A percentile compares a stretch with the other conserved stretches of the same genome.
phyloP scores from a whole-genome alignment of 2,113 vertebrate genomes.

The Cyprinodon brontotheroides region DNA sequence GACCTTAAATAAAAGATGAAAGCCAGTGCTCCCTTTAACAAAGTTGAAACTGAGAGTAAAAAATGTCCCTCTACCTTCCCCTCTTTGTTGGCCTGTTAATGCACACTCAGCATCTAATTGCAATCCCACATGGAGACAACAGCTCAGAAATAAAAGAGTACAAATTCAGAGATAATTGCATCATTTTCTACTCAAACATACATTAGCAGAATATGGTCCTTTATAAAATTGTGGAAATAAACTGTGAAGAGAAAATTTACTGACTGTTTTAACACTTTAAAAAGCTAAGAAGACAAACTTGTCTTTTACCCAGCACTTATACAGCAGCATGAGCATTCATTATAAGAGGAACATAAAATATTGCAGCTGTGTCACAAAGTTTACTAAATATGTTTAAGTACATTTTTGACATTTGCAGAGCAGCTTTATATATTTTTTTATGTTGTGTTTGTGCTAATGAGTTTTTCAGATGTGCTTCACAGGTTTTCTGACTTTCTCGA shows the following conservation, averaged over 20 bases:
- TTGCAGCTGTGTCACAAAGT: background rate
- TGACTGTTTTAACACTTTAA: background rate
- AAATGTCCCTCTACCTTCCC: background rate
- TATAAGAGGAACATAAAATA: background rate
- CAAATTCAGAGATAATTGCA: background rate
- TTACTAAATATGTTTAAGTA: background rate
- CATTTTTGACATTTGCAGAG: background rate
- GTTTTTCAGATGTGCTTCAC: background rate
- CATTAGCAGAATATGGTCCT: background rate
- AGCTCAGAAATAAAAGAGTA: background rate
- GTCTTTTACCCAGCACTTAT: constrained; percentile 1
- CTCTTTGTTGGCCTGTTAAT: background rate
- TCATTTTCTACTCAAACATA: background rate
- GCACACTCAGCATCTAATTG: background rate
- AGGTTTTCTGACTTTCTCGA: background rate
- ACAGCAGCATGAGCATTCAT: background rate
- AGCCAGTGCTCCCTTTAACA: background rate
- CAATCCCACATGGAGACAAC: background rate
- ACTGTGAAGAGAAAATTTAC: constrained; percentile 9
- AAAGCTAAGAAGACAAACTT: background rate
- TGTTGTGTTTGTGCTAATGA: background rate
- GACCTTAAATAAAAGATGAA: constrained; percentile 3
- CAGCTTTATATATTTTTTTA: background rate
- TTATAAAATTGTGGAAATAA: background rate
- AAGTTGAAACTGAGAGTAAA: background rate